These are phyloP conservation scores for Tubulanus polymorphus DNA, from an alignment of 2,888 invertebrate species.

Conservation along the genomic window DNA sequence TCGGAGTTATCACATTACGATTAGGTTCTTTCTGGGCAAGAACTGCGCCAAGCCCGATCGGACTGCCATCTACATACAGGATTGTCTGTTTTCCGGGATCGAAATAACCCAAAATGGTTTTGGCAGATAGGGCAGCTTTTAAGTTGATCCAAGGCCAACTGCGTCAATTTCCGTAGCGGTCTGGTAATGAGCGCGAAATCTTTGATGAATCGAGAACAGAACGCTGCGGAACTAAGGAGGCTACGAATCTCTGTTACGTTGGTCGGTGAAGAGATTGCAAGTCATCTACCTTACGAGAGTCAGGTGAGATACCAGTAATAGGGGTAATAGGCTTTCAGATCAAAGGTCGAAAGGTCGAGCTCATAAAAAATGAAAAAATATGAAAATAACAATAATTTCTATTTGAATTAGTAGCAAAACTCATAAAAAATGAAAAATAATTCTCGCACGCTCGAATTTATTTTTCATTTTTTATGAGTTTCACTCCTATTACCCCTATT, in stretches of 20 bases:
- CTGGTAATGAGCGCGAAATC: conserved; percentile 18
- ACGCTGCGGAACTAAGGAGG: conserved; percentile 20
- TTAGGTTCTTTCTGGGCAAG: conserved; percentile 23
- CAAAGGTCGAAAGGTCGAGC: too few species aligned
- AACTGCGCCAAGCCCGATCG: conserved; percentile 25
- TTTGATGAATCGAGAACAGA: conserved; percentile 20
- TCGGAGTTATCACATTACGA: conserved; percentile 18
- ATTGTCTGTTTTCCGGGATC: conserved; percentile 20
- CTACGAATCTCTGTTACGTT: conserved; percentile 8
- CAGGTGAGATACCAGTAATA: too few species aligned
- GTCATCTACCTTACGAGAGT: too few species aligned
- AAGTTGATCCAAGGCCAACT: conserved; percentile 19
- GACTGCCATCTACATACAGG: conserved; percentile 26
- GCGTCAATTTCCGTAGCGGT: conserved; percentile 23
- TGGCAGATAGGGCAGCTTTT: conserved; percentile 16
- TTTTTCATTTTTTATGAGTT: too few species aligned
- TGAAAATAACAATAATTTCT: too few species aligned
- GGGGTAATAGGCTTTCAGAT: too few species aligned
- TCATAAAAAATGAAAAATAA: too few species aligned
- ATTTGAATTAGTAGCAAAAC: too few species aligned
- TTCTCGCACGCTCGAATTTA: too few species aligned
- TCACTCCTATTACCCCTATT: too few species aligned
- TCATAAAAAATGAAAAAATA: too few species aligned
- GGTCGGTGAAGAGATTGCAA: conserved; percentile 6
- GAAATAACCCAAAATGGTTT: conserved; percentile 23